These are phyloP conservation scores for Lottia scabra DNA, from an alignment of 2,888 invertebrate species.

Conservation along the genomic window DNA sequence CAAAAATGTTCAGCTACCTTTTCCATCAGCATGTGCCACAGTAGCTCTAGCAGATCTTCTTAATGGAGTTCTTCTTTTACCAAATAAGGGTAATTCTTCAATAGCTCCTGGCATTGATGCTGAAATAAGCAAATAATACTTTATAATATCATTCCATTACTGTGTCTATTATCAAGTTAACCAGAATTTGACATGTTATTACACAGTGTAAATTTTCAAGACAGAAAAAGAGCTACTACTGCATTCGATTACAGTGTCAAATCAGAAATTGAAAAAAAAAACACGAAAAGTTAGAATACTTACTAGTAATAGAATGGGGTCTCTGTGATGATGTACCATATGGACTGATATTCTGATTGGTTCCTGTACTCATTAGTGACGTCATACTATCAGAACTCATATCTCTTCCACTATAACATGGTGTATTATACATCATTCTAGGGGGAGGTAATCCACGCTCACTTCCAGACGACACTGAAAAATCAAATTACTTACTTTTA, in stretches of 20 bases:
- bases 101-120: constrained; percentile 77
- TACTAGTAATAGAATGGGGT: constrained; percentile 84
- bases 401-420: constrained; percentile 46
- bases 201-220: no score
- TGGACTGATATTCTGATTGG: constrained; percentile 79
- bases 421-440: background rate
- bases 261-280: no score
- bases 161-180: no score
- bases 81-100: constrained; percentile 78
- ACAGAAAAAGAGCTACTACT: no score
- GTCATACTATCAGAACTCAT: constrained; percentile 79
- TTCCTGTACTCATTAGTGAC: constrained; percentile 78
- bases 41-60: constrained; percentile 80
- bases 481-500: no score
- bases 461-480: constrained; percentile 80
- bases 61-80: constrained; percentile 80
- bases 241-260: no score
- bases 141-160: no score
- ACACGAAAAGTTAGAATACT: constrained; percentile 49
- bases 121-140: constrained; percentile 68
- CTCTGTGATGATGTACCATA: constrained; percentile 73
- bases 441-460: constrained; percentile 71
- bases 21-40: constrained; percentile 50
- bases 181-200: no score
- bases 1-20: constrained; percentile 35